Percentiles rank a stretch among this genome's conserved stretches.
Evolutionary conservation across 2,888 invertebrate species (phyloP).

Genomic region (Cotesia congregata): DNA sequence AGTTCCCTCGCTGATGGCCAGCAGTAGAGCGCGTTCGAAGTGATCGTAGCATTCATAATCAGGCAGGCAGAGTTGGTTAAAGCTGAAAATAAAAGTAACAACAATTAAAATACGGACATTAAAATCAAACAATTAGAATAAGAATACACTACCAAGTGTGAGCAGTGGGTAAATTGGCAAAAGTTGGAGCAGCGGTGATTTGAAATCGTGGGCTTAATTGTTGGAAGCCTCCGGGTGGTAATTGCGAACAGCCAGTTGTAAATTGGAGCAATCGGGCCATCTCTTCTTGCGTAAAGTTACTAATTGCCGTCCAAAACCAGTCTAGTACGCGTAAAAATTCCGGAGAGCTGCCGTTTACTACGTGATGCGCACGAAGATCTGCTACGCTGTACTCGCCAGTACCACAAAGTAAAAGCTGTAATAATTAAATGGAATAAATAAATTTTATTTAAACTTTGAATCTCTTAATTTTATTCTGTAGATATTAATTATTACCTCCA

Average conservation of each 20-base stretch:
- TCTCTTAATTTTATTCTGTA: constrained; percentile 1
- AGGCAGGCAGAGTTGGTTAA: constrained; percentile 95
- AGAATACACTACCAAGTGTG: constrained; percentile 83
- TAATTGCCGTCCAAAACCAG: constrained; percentile 93
- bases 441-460: not conserved
- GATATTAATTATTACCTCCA: constrained; percentile 78
- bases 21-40: constrained; percentile 88
- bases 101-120: constrained; percentile 4
- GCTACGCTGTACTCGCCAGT: constrained; percentile 92
- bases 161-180: constrained; percentile 92
- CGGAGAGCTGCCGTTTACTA: constrained; percentile 84
- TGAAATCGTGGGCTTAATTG: constrained; percentile 94
- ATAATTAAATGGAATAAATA: constrained; percentile 41
- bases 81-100: constrained; percentile 74
- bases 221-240: constrained; percentile 91
- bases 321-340: constrained; percentile 88
- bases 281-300: constrained; percentile 91
- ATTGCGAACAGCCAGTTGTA: constrained; percentile 92
- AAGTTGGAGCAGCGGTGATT: constrained; percentile 90
- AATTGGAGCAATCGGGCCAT: constrained; percentile 94
- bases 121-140: not conserved
- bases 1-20: constrained; percentile 95
- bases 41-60: constrained; percentile 95
- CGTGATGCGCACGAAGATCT: constrained; percentile 91
- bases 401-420: constrained; percentile 89